Evolutionary conservation across 92 coral and sea anemone genomes (phyloP).

Genomic region (Porites divaricata): DNA sequence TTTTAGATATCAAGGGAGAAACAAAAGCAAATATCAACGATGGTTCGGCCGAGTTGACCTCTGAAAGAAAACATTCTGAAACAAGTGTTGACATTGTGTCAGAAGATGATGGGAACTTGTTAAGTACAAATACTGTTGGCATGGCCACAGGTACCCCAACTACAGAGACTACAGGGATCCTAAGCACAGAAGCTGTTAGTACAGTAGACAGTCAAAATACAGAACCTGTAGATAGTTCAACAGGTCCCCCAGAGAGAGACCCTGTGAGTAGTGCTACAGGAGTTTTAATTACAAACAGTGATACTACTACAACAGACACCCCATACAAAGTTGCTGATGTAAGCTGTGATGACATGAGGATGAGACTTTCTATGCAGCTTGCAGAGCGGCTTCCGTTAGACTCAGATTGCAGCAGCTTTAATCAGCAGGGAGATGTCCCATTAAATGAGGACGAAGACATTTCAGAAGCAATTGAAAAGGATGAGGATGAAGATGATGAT

Average conservation of each 20-base stretch:
- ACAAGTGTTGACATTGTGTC: slow-evolving; percentile 12
- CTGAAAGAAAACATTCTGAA: slow-evolving; percentile 25
- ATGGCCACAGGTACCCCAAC: neutral
- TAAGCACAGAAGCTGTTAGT: slow-evolving; percentile 55
- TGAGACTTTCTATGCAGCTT: slow-evolving; percentile 39
- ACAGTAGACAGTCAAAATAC: neutral
- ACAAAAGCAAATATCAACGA: slow-evolving; percentile 1
- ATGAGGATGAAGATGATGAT: slow-evolving; percentile 49
- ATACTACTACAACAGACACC: neutral
- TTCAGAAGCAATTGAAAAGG: slow-evolving; percentile 25
- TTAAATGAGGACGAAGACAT: slow-evolving; percentile 11
- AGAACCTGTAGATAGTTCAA: neutral
- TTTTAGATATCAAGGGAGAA: slow-evolving; percentile 74
- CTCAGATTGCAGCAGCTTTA: neutral
- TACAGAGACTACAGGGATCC: neutral
- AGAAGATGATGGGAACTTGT: neutral
- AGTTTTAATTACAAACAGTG: neutral
- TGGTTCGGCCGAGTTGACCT: neutral
- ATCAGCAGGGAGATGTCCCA: neutral
- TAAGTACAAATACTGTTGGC: neutral
- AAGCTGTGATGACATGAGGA: slow-evolving; percentile 59
- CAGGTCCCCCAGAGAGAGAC: neutral
- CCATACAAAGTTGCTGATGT: slow-evolving; percentile 54
- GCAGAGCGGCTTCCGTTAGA: neutral
- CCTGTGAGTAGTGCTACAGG: neutral